A percentile compares a stretch with the other conserved stretches of the same genome.
phyloP scores from a whole-genome alignment of 1,140 invertebrate genomes.

The Chlorops oryzae region DNA sequence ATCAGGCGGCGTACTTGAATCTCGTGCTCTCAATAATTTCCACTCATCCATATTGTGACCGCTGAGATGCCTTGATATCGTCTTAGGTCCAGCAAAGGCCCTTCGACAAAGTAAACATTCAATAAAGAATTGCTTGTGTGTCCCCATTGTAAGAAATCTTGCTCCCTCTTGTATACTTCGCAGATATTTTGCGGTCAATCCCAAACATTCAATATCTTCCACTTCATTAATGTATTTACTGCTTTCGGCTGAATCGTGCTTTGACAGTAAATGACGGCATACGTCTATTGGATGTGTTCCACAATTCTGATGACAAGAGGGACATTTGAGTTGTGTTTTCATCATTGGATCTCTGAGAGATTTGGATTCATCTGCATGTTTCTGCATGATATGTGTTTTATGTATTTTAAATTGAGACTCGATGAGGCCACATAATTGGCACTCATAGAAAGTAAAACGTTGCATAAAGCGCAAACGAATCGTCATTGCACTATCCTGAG shows the following conservation, averaged over 20 bases:
- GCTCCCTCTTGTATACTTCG: constrained; percentile 5
- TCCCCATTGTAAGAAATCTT: constrained; percentile 8
- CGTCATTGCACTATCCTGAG: constrained; percentile 15
- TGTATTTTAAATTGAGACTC: constrained; percentile 10
- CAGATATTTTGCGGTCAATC: constrained; percentile 5
- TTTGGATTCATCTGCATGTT: constrained; percentile 17
- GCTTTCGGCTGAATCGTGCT: constrained; percentile 1
- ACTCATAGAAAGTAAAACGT: constrained; percentile 14
- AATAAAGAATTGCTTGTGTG: constrained; percentile 10
- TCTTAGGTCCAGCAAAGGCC: constrained; percentile 8
- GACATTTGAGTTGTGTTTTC: constrained; percentile 14
- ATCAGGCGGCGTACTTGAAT: not conserved
- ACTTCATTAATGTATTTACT: constrained; percentile 3
- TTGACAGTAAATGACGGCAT: not conserved
- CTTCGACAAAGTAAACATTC: constrained; percentile 12
- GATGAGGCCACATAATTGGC: constrained; percentile 14
- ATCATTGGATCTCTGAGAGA: constrained; percentile 17
- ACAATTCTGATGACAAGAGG: constrained; percentile 2
- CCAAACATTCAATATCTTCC: constrained; percentile 1
- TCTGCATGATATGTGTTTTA: constrained; percentile 11
- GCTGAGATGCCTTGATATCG: too few relatives aligned
- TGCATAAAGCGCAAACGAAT: constrained; percentile 15
- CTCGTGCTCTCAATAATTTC: constrained; percentile 4
- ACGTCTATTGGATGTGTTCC: not conserved
- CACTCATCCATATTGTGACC: constrained; percentile 10